phyloP scores from a whole-genome alignment of 2,888 invertebrate genomes.

The Euplexia lucipara region DNA sequence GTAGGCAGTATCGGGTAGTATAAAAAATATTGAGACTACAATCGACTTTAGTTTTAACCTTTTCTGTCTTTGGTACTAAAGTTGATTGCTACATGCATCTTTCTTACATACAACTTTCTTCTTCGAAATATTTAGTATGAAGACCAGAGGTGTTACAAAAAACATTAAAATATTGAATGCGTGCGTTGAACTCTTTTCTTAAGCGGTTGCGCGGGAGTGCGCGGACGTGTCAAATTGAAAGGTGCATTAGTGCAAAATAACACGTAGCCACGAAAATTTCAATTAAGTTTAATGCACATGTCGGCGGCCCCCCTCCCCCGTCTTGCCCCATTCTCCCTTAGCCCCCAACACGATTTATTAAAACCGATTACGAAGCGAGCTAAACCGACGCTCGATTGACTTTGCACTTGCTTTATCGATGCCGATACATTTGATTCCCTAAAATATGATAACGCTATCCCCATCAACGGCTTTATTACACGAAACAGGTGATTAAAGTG shows the following conservation, averaged over 20 bases:
- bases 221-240: conserved; percentile 76
- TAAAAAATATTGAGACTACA: conserved; percentile 17
- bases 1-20: neutral
- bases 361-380: conserved; percentile 76
- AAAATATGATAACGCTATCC: conserved; percentile 73
- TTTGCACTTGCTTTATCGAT: conserved; percentile 79
- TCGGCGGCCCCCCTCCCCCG: conserved; percentile 64
- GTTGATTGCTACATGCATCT: conserved; percentile 30
- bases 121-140: neutral
- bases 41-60: conserved; percentile 42
- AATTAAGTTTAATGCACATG: conserved; percentile 87
- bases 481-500: conserved; percentile 54
- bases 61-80: conserved; percentile 19
- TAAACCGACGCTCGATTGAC: conserved; percentile 78
- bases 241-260: conserved; percentile 87
- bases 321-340: conserved; percentile 53
- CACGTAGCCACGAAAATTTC: conserved; percentile 87
- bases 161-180: conserved; percentile 4
- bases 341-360: conserved; percentile 78
- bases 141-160: neutral
- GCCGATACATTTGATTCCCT: conserved; percentile 76
- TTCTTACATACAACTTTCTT: neutral
- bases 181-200: conserved; percentile 66
- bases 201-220: conserved; percentile 69
- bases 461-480: conserved; percentile 57